Conservation (phyloP, 2,797 vertebrate species). For the Phoeniculus purpureus region DNA sequence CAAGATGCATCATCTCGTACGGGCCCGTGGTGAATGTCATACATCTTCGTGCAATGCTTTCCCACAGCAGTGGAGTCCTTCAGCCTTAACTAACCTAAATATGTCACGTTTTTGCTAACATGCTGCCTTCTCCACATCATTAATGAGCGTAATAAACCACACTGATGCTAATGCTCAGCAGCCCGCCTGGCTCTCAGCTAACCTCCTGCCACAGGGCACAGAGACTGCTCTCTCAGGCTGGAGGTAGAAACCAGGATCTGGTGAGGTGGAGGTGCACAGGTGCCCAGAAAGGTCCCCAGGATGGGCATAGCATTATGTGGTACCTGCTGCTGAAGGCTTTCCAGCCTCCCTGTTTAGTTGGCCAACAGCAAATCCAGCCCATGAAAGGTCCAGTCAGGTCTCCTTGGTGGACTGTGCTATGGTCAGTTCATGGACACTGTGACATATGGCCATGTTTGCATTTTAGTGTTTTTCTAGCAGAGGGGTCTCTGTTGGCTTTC, state of each 20-base stretch:
- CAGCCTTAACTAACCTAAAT: slow-evolving; percentile 62
- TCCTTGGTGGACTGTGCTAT: fast-evolving
- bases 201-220: slow-evolving; percentile 6
- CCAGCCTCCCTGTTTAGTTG: not conserved
- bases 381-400: not conserved
- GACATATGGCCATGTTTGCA: not conserved
- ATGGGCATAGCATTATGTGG: not conserved
- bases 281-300: fast-evolving
- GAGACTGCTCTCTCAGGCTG: not conserved
- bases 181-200: not conserved
- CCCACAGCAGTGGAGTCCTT: slow-evolving; percentile 5
- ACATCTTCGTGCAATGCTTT: not conserved
- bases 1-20: slow-evolving; percentile 36
- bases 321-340: not conserved
- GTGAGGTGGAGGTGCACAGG: not conserved
- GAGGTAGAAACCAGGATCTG: not conserved
- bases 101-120: slow-evolving; percentile 51
- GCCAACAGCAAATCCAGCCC: not conserved
- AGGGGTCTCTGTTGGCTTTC: not conserved
- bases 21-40: slow-evolving; percentile 35
- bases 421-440: not conserved
- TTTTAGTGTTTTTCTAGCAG: not conserved
- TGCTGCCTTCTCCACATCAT: slow-evolving; percentile 37
- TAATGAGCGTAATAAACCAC: slow-evolving; percentile 41
- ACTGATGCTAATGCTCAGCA: not conserved